Evolutionary conservation across 2,888 invertebrate genomes (phyloP).

Genomic region (Balanococcus diminutus): DNA sequence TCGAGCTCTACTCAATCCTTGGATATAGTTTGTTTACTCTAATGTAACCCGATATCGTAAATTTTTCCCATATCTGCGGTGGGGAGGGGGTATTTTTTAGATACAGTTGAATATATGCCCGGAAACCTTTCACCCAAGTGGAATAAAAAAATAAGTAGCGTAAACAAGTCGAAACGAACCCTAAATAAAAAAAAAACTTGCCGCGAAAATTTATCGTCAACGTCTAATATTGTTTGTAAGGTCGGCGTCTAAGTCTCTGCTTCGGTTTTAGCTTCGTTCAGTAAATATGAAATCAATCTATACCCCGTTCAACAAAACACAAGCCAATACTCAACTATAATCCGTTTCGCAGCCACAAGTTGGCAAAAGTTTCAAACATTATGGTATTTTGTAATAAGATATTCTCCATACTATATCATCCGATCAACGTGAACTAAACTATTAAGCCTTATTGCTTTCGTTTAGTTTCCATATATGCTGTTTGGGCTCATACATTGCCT

Average conservation of each 20-base stretch:
- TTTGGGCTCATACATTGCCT: no score
- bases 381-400: conserved; percentile 23
- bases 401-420: not conserved
- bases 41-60: conserved; percentile 29
- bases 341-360: conserved; percentile 16
- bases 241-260: not conserved
- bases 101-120: not conserved
- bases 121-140: not conserved
- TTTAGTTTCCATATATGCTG: not conserved
- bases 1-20: not conserved
- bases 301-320: not conserved
- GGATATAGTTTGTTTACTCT: conserved; percentile 1
- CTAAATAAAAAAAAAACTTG: not conserved
- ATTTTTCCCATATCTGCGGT: not conserved
- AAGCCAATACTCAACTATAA: not conserved
- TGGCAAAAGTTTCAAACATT: conserved; percentile 14
- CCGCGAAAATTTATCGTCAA: not conserved
- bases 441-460: conserved; percentile 17
- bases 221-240: not conserved
- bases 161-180: not conserved
- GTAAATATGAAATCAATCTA: conserved; percentile 23
- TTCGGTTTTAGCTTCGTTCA: no score
- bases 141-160: not conserved
- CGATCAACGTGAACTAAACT: conserved; percentile 15
- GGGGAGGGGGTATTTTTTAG: not conserved